A percentile compares a stretch with the other conserved stretches of the same genome.
These are phyloP conservation scores for Hyperoodon ampullatus DNA, from an alignment of 2,113 vertebrate genomes.

Conservation along the genomic window DNA sequence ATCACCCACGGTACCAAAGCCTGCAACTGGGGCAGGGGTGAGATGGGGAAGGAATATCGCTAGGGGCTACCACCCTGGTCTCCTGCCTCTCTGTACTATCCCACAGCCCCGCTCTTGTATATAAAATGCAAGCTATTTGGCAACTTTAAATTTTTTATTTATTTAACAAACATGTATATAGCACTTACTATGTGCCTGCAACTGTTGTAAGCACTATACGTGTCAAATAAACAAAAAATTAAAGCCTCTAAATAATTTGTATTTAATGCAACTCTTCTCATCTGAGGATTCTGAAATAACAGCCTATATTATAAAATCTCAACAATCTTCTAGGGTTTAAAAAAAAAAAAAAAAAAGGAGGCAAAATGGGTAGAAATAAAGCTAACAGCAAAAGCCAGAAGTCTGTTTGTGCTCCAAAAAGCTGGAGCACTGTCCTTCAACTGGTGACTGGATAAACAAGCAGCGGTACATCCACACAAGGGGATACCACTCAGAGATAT, in stretches of 20 bases:
- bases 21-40: too few relatives aligned
- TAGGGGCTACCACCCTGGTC: neutral
- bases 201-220: neutral
- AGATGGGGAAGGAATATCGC: fast-evolving
- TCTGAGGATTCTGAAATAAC: neutral
- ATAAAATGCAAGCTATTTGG: neutral
- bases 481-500: neutral
- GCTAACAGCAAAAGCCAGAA: neutral
- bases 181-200: neutral
- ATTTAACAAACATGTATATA: neutral
- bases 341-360: neutral
- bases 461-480: neutral
- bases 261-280: neutral
- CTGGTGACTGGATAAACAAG: neutral
- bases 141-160: neutral
- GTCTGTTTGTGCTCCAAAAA: neutral
- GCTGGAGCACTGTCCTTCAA: neutral
- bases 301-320: neutral
- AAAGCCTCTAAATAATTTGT: neutral
- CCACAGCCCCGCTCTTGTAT: neutral
- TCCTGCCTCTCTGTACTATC: neutral
- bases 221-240: neutral
- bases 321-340: neutral
- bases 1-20: neutral
- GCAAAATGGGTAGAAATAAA: neutral